Percentiles rank a stretch among this genome's conserved stretches.
Evolutionary conservation across 2,113 vertebrate species (phyloP).

Genomic region (Kryptolebias marmoratus): DNA sequence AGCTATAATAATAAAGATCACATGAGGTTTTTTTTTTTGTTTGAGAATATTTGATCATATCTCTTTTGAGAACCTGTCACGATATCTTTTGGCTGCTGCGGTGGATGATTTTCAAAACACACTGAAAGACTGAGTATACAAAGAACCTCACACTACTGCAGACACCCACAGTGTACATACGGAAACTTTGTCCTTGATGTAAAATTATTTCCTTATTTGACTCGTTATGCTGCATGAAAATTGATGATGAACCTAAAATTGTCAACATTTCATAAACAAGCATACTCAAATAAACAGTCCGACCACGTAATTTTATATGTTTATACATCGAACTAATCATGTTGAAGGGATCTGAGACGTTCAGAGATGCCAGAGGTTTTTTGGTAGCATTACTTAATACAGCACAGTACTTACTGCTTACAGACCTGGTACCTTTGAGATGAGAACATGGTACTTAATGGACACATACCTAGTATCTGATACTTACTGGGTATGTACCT

Average conservation of each 20-base stretch:
- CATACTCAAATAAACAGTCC: too few species aligned
- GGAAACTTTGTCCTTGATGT: not conserved
- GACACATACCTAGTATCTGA: too few species aligned
- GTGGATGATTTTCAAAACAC: constrained; percentile 1
- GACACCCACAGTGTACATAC: constrained; percentile 18
- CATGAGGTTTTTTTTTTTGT: not conserved
- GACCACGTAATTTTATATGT: too few species aligned
- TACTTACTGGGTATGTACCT: too few species aligned
- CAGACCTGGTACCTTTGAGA: too few species aligned
- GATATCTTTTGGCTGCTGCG: not conserved
- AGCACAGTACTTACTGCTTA: too few species aligned
- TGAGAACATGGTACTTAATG: too few species aligned
- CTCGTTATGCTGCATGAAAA: not conserved
- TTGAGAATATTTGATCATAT: not conserved
- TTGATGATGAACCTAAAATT: not conserved
- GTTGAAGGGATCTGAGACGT: too few species aligned
- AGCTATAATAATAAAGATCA: not conserved
- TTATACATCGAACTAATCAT: too few species aligned
- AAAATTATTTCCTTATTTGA: constrained; percentile 7
- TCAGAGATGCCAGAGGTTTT: too few species aligned
- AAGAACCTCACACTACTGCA: not conserved
- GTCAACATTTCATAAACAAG: not conserved
- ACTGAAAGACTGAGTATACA: not conserved
- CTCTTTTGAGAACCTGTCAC: not conserved
- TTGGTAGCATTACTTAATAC: too few species aligned